Percentiles rank a stretch among this genome's conserved stretches.
Evolutionary conservation across 2,113 vertebrate genomes (phyloP).

Genomic region (Tichodroma muraria): DNA sequence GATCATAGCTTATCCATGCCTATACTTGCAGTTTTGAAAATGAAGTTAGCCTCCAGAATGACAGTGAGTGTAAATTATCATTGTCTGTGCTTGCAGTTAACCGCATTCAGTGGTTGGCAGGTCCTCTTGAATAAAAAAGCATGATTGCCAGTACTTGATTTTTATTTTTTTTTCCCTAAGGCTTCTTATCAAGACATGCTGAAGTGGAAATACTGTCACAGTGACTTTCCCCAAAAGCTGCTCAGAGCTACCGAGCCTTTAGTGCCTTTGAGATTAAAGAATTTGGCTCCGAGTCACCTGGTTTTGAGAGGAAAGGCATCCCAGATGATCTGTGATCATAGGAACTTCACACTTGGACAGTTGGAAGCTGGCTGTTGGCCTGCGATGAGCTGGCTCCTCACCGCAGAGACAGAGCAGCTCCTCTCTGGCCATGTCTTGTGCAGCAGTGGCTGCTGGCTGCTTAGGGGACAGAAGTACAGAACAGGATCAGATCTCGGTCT

Average conservation of each 20-base stretch:
- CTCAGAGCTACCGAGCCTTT: background rate
- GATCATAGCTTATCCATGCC: slow-evolving; percentile 39
- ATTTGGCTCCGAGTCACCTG: slow-evolving; percentile 27
- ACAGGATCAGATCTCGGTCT: background rate
- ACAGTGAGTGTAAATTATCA: slow-evolving; percentile 7
- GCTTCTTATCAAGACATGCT: background rate
- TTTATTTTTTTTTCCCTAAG: background rate
- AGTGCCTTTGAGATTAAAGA: slow-evolving; percentile 19
- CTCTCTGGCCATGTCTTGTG: background rate
- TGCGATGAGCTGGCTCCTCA: background rate
- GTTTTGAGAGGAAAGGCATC: slow-evolving; percentile 43
- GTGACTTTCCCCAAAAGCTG: background rate
- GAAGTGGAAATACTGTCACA: background rate
- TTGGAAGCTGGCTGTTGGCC: slow-evolving; percentile 40
- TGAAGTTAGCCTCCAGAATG: slow-evolving; percentile 43
- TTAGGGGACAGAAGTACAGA: background rate
- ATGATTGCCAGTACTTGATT: background rate
- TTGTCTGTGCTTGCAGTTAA: slow-evolving; percentile 50
- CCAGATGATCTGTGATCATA: slow-evolving; percentile 46
- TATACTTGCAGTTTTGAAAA: slow-evolving; percentile 40
- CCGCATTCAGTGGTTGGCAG: background rate
- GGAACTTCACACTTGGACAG: slow-evolving; percentile 51
- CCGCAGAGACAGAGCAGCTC: background rate
- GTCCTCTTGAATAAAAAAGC: background rate
- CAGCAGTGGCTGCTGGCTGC: background rate